These are phyloP conservation scores for Drosophila suboccidentalis DNA, from an alignment of 2,888 invertebrate genomes.

Conservation along the genomic window DNA sequence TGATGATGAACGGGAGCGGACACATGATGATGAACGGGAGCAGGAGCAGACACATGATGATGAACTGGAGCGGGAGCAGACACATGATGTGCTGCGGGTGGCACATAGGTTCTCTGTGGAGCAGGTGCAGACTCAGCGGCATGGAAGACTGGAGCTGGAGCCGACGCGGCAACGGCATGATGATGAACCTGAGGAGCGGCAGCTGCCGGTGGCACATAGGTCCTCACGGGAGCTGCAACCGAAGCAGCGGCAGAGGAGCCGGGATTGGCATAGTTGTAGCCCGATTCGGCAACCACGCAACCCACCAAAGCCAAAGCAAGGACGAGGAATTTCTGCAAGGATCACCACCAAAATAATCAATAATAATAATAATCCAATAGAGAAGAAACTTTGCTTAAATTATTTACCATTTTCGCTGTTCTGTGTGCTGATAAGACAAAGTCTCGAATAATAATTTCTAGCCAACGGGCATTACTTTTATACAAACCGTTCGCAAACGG, in stretches of 20 bases:
- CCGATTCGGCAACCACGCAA: slow-evolving; percentile 58
- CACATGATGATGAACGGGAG: slow-evolving; percentile 39
- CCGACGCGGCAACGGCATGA: slow-evolving; percentile 30
- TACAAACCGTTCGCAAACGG: slow-evolving; percentile 63
- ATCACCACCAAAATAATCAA: background rate
- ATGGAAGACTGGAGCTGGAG: slow-evolving; percentile 39
- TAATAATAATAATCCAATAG: slow-evolving; percentile 26
- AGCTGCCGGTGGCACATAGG: slow-evolving; percentile 58
- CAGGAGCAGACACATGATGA: slow-evolving; percentile 31
- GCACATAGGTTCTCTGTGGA: slow-evolving; percentile 44
- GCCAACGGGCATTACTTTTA: slow-evolving; percentile 64
- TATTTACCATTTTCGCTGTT: slow-evolving; percentile 66
- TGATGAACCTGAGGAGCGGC: background rate
- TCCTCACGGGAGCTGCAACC: slow-evolving; percentile 54
- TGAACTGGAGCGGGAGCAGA: slow-evolving; percentile 18
- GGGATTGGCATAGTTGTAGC: slow-evolving; percentile 72
- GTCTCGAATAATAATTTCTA: slow-evolving; percentile 63
- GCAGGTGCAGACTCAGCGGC: slow-evolving; percentile 45
- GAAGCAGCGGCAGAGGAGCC: slow-evolving; percentile 55
- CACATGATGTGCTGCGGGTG: slow-evolving; percentile 28
- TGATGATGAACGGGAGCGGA: slow-evolving; percentile 37
- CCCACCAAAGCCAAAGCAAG: slow-evolving; percentile 67
- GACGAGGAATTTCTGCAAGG: slow-evolving; percentile 63
- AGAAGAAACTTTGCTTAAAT: background rate
- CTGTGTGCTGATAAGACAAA: slow-evolving; percentile 53